These are phyloP conservation scores for Lates calcarifer DNA, from an alignment of 2,113 vertebrate species.

Conservation along the genomic window DNA sequence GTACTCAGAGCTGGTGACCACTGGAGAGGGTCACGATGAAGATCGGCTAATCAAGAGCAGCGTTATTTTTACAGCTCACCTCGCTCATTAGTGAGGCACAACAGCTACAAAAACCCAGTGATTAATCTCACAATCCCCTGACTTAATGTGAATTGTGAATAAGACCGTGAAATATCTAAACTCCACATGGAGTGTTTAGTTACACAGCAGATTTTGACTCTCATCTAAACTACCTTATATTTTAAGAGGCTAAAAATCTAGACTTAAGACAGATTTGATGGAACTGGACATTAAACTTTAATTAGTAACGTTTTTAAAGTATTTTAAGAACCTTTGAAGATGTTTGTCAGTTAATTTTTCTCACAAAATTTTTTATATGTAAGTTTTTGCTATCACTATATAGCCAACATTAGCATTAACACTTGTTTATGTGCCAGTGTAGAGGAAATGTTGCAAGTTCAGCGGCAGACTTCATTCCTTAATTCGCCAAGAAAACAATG, in stretches of 20 bases:
- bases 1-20: slow-evolving; percentile 12
- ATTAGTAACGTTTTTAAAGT: too few species aligned
- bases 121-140: slow-evolving; percentile 7
- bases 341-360: too few species aligned
- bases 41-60: not conserved
- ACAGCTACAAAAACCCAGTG: not conserved
- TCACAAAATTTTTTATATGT: too few species aligned
- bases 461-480: too few species aligned
- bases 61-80: not conserved
- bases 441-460: too few species aligned
- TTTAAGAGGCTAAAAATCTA: not conserved
- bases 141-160: not conserved
- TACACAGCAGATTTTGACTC: not conserved
- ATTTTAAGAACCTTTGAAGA: too few species aligned
- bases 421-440: too few species aligned
- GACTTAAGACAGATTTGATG: not conserved
- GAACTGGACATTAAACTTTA: too few species aligned
- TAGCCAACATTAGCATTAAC: too few species aligned
- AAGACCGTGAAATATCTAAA: slow-evolving; percentile 1
- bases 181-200: not conserved
- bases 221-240: not conserved
- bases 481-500: too few species aligned
- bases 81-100: not conserved
- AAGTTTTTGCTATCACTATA: too few species aligned
- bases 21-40: not conserved